Conservation (phyloP, 1,140 invertebrate species). For the Sycophaga agraensis region DNA sequence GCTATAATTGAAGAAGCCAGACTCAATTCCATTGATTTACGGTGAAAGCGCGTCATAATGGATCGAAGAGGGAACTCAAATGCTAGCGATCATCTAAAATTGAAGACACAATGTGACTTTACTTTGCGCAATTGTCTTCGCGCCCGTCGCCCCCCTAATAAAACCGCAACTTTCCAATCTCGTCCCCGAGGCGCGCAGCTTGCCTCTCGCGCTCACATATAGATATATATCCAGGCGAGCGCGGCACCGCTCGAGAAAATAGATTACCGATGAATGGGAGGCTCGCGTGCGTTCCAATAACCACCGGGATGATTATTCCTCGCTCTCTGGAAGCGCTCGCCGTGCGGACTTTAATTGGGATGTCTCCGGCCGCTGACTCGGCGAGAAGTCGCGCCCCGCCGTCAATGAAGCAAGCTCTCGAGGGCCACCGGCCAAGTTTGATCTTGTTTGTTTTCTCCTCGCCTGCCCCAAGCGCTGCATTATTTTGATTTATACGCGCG, state of each 20-base stretch:
- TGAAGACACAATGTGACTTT: slow-evolving; percentile 4
- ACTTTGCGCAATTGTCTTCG: background rate
- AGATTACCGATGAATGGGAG: background rate
- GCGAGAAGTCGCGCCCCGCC: background rate
- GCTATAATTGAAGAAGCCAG: too few species aligned
- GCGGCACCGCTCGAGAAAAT: background rate
- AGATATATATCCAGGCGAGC: too few species aligned
- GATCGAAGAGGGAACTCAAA: background rate
- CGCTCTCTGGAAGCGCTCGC: too few species aligned
- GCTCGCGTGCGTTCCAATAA: background rate
- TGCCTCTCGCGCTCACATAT: too few species aligned
- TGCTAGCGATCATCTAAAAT: background rate
- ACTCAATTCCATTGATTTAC: background rate
- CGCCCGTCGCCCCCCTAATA: background rate
- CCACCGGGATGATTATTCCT: too few species aligned
- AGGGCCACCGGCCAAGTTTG: background rate
- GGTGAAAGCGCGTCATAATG: background rate
- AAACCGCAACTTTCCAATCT: background rate
- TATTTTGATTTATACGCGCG: too few species aligned
- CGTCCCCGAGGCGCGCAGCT: too few species aligned
- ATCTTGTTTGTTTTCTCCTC: too few species aligned
- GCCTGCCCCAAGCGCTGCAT: too few species aligned
- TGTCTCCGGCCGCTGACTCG: background rate
- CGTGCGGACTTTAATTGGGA: too few species aligned
- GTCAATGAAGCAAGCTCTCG: background rate